Percentiles rank a stretch among this genome's conserved stretches.
Evolutionary conservation across 2,888 invertebrate species (phyloP).

Genomic region (Colostygia pectinataria): DNA sequence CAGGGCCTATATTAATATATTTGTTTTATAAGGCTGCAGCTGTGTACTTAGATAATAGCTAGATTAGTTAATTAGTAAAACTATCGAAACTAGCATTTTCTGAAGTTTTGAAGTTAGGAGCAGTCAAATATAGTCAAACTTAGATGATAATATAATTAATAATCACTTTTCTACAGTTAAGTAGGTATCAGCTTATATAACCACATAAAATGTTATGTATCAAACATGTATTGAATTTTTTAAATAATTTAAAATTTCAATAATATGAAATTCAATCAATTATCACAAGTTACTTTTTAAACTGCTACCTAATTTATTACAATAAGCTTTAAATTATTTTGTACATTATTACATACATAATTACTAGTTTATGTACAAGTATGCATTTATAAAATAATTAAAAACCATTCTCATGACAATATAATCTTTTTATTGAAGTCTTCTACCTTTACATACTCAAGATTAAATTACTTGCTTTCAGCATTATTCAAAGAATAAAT

Average conservation of each 20-base stretch:
- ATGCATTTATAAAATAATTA: constrained; percentile 6
- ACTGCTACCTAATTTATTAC: background rate
- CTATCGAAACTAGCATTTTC: too few species aligned
- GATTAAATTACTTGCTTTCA: background rate
- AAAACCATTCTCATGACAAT: background rate
- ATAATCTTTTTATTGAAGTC: background rate
- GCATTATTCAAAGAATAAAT: background rate
- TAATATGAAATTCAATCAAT: background rate
- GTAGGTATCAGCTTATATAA: too few species aligned
- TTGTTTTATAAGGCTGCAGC: constrained; percentile 72
- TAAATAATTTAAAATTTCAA: background rate
- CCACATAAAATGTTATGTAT: too few species aligned
- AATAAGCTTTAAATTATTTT: constrained; percentile 5
- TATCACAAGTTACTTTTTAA: background rate
- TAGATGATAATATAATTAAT: background rate
- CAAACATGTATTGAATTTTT: background rate
- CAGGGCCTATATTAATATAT: constrained; percentile 84
- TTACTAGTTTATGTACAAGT: constrained; percentile 1
- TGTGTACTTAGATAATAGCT: constrained; percentile 51
- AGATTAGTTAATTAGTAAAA: constrained; percentile 3
- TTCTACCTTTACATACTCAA: background rate
- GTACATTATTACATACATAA: constrained; percentile 6
- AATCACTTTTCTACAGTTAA: too few species aligned
- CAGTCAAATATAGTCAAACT: too few species aligned
- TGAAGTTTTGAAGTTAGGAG: too few species aligned